Conservation (phyloP, 2,113 vertebrate species). For the Forbesichthys papilliferus region DNA sequence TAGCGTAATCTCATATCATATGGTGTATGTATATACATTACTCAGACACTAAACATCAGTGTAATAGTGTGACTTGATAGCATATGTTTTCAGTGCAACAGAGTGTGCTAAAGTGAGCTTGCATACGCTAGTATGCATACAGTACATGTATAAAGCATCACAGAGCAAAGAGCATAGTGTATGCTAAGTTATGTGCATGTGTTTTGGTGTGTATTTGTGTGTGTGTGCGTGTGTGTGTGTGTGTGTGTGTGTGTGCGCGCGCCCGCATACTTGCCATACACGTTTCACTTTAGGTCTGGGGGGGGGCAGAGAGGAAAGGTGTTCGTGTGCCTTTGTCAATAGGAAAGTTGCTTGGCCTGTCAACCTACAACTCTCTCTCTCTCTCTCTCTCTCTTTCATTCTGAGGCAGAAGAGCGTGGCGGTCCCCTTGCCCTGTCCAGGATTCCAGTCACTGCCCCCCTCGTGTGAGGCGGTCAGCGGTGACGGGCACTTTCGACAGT, state of each 20-base stretch:
- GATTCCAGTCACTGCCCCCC: too few species aligned
- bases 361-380: constrained; percentile 16
- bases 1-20: too few species aligned
- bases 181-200: background rate
- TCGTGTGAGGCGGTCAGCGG: too few species aligned
- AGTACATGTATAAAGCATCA: background rate
- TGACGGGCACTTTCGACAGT: background rate
- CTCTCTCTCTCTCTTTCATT: background rate
- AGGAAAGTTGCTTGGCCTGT: constrained; percentile 46
- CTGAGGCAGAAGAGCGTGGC: too few species aligned
- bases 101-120: background rate
- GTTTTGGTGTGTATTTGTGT: background rate
- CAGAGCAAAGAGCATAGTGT: background rate
- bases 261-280: background rate
- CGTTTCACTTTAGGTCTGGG: background rate
- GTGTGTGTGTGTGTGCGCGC: background rate
- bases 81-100: too few species aligned
- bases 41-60: too few species aligned
- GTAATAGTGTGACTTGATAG: too few species aligned
- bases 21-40: background rate
- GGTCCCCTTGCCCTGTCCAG: too few species aligned
- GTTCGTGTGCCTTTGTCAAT: constrained; percentile 37
- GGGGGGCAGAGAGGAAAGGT: constrained; percentile 40
- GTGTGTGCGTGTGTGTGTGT: background rate
- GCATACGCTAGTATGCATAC: background rate